Evolutionary conservation across 2,888 invertebrate genomes (phyloP).

Genomic region (Dasypogon diadema): DNA sequence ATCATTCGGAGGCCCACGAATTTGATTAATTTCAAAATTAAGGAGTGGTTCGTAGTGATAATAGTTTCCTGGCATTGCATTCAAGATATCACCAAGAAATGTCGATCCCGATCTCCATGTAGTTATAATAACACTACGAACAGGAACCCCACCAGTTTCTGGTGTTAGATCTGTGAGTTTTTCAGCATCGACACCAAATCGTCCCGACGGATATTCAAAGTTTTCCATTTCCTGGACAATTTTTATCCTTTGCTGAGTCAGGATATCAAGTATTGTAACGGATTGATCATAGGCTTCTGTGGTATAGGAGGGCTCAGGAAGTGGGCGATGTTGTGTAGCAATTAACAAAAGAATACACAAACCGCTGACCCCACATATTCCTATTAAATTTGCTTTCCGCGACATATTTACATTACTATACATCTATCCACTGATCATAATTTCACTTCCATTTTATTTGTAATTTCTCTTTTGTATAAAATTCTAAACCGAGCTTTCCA

Average conservation of each 20-base stretch:
- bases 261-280: slow-evolving; percentile 72
- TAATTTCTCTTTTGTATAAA: neutral
- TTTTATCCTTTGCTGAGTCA: slow-evolving; percentile 71
- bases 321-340: slow-evolving; percentile 67
- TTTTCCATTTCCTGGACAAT: slow-evolving; percentile 73
- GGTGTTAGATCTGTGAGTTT: slow-evolving; percentile 77
- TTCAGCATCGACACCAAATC: slow-evolving; percentile 70
- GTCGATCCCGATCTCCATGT: slow-evolving; percentile 94
- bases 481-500: neutral
- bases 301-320: slow-evolving; percentile 59
- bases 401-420: slow-evolving; percentile 62
- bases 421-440: slow-evolving; percentile 35
- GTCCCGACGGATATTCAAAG: slow-evolving; percentile 74
- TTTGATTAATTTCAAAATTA: slow-evolving; percentile 84
- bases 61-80: slow-evolving; percentile 86
- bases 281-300: slow-evolving; percentile 64
- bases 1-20: slow-evolving; percentile 80
- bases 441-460: slow-evolving; percentile 15
- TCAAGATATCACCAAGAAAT: slow-evolving; percentile 87
- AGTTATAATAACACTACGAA: slow-evolving; percentile 84
- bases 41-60: slow-evolving; percentile 92
- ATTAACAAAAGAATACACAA: slow-evolving; percentile 68
- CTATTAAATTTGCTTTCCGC: slow-evolving; percentile 67
- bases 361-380: slow-evolving; percentile 67
- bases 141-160: slow-evolving; percentile 78